Evolutionary conservation across 2,113 vertebrate species (phyloP), one percentile per base, ranked within the genome.

Genomic region (Lethenteron reissneri): DNA sequence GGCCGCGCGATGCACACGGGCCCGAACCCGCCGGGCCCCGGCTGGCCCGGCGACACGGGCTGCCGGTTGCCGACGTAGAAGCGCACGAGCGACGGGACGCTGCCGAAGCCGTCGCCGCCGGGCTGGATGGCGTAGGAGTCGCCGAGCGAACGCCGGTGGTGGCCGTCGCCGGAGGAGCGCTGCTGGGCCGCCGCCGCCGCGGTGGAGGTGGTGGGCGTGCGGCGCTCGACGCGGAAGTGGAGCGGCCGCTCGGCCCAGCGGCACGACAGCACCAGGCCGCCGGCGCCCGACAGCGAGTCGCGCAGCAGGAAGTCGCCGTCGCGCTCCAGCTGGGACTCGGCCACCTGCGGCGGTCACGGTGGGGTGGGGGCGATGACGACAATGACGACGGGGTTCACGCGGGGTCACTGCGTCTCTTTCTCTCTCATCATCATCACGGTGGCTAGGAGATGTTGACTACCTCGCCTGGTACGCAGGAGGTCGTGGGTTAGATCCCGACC

Each of bases 31-130:
- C 41, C 41, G 75, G 86, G 87, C 0, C 87, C 84, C 0, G 84
- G 89, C 79, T 88, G 86, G 74, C 86, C 87, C 41, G 41, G 41
- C 0, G 90, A 92, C 74, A 99, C 81, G 0, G 87, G 77, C 74
- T 87, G 87, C 56, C 88, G 86, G 77, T 88, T 90, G 74, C 88
- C 88, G 72, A 92, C 84, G 0, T 95, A 91, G 73, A 84, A 92
- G 1, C 86, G 85, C 76, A 97, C 87, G 0, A 99, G 84, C 58
- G 89, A 86, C 0, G 90, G 91, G 74, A 97, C 85, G 0, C 90
- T 88, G 77, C 96, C 88, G 0, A 96, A 99, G 74, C 86, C 88
- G 78, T 97, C 89, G 41, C 41, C 41, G 41, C 41, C 41, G 41
- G 41, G 41, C 41, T 41, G 41, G 41, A 41, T 41, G 41, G 41